Evolutionary conservation across 2,797 vertebrate genomes (phyloP).

Genomic region (Ceyx erithaca): DNA sequence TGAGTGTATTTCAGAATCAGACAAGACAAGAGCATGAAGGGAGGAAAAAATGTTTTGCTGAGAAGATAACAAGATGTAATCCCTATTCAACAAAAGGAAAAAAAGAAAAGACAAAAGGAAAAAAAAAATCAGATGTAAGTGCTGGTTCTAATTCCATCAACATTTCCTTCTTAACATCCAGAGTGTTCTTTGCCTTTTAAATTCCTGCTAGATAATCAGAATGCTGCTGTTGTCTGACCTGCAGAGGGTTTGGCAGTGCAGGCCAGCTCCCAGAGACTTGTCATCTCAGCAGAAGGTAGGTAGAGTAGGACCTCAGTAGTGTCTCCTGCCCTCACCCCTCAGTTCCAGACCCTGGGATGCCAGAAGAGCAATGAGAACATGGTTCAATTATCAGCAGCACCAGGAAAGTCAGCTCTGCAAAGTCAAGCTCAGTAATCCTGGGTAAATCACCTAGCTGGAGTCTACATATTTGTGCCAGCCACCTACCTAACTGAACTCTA

Average conservation of each 20-base stretch:
- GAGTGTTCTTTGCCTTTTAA: neutral
- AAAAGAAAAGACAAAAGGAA: too few species aligned
- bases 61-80: conserved; percentile 24
- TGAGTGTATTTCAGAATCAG: conserved; percentile 69
- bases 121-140: neutral
- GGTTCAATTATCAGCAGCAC: neutral
- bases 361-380: neutral
- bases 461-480: neutral
- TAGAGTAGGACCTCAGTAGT: neutral
- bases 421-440: neutral
- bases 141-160: neutral
- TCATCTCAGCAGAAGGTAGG: neutral
- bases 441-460: neutral
- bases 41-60: conserved; percentile 27
- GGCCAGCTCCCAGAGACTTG: neutral
- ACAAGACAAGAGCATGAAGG: conserved; percentile 27
- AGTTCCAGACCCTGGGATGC: neutral
- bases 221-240: neutral
- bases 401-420: neutral
- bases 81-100: neutral
- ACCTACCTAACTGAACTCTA: neutral
- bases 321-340: rapidly evolving
- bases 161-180: neutral
- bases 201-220: neutral
- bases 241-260: neutral